Evolutionary conservation across 1,140 invertebrate genomes (phyloP), one percentile per base, ranked within the genome.

Genomic region (Drosophila setifemur): DNA sequence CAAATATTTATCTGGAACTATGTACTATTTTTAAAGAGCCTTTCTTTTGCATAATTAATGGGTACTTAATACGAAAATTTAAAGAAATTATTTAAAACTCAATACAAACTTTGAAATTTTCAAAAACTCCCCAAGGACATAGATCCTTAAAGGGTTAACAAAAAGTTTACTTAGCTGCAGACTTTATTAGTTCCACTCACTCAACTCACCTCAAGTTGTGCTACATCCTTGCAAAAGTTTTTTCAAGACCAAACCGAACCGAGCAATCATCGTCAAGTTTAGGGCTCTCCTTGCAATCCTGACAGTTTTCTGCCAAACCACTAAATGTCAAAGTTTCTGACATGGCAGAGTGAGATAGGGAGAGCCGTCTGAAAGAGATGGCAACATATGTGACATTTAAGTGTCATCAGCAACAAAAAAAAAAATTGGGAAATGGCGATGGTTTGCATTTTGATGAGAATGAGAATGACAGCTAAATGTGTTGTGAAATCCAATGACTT

Each of bases 241-340:
- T 61, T 43, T 68, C 44, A 45, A 70, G 64, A 28, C 63, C 31
- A 35, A 57, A 64, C 37, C 66, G 33, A 78, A 74, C 74, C 74
- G 74, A 79, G 74, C 79, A 83, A 83, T 83, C 79, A 83, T 83
- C 71, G 79, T 83, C 74, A 86, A 86, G 70, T 74, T 83, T 44
- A 28, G 60, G n/a, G n/a, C n/a, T n/a, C n/a, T n/a, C 33, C 39
- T 58, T 50, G 54, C 66, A 67, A 70, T 64, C 67, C 57, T 86
- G 79, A 85, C 79, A 86, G 79, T 85, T 86, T 85, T 85, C n/a
- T 81, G 75, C 79, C 81, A 86, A n/a, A 77, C 79, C 79, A 85
- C 79, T 85, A 85, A 85, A 85, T 86, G 81, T 85, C 81, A 86
- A 85, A 85, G 71, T 86, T 85, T 86, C 39, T 66, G 75, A 81